Conservation (phyloP, 2,888 invertebrate genomes). For the Eristalis tenax region DNA sequence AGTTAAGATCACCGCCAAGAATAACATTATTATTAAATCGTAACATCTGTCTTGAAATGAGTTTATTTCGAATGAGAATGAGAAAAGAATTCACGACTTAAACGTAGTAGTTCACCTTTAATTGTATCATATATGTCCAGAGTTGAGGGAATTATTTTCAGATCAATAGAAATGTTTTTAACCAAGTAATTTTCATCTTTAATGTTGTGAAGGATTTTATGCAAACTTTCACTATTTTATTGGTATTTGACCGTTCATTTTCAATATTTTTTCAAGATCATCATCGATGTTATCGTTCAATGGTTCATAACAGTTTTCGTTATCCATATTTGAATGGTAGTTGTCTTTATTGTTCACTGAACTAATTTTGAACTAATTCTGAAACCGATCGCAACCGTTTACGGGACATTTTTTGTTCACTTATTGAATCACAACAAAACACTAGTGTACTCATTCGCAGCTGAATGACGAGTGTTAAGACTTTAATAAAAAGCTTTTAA, state of each 20-base stretch:
- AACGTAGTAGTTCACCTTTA: background rate
- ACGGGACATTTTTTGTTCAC: background rate
- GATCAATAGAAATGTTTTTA: slow-evolving; percentile 1
- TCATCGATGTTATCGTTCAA: background rate
- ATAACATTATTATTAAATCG: slow-evolving; percentile 11
- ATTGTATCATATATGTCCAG: no score
- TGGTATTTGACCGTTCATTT: background rate
- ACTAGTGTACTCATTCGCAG: background rate
- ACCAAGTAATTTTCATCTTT: slow-evolving; percentile 10
- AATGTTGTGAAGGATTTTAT: background rate
- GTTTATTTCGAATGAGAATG: no score
- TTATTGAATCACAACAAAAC: background rate
- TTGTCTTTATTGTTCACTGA: background rate
- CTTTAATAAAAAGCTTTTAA: no score
- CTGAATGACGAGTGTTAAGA: background rate
- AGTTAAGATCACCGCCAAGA: slow-evolving; percentile 6
- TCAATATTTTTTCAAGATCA: background rate
- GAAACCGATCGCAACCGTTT: background rate
- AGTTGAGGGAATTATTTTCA: no score
- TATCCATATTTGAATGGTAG: background rate
- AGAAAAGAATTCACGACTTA: no score
- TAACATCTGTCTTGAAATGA: slow-evolving; percentile 9
- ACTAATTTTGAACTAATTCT: background rate
- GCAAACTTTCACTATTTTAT: background rate
- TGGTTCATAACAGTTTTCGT: background rate